Evolutionary conservation across 2,113 vertebrate genomes (phyloP).

Genomic region (Sapajus apella): DNA sequence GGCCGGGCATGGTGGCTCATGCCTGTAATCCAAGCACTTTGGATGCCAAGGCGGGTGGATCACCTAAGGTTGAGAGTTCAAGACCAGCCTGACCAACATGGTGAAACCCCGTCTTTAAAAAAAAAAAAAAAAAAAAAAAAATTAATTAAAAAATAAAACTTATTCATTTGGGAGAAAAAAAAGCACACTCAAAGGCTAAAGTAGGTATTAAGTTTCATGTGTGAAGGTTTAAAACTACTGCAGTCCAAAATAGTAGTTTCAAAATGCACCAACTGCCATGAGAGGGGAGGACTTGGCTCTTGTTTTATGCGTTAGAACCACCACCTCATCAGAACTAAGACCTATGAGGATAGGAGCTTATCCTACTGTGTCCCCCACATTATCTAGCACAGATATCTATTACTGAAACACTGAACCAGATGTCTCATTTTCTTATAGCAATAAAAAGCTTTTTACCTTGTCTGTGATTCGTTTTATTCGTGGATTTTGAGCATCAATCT

Average conservation of each 20-base stretch:
- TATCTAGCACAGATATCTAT: neutral
- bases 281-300: neutral
- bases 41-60: too few species aligned
- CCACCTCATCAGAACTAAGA: neutral
- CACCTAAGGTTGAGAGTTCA: too few species aligned
- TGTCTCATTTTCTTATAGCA: neutral
- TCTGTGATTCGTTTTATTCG: constrained; percentile 91
- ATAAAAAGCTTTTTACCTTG: constrained; percentile 86
- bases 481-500: constrained; percentile 95
- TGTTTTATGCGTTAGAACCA: neutral
- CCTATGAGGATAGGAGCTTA: neutral
- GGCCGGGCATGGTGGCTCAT: too few species aligned
- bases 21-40: too few species aligned
- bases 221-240: constrained; percentile 24
- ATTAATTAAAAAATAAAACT: constrained; percentile 33
- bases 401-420: neutral
- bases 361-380: neutral
- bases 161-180: neutral
- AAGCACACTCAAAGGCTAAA: neutral
- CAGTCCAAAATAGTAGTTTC: neutral
- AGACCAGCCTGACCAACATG: too few species aligned
- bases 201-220: neutral
- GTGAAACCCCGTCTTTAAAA: too few species aligned
- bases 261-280: constrained; percentile 19
- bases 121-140: too few species aligned